Evolutionary conservation across 1,140 invertebrate genomes (phyloP), one percentile per base, ranked within the genome.

Genomic region (Achatina immaculata): DNA sequence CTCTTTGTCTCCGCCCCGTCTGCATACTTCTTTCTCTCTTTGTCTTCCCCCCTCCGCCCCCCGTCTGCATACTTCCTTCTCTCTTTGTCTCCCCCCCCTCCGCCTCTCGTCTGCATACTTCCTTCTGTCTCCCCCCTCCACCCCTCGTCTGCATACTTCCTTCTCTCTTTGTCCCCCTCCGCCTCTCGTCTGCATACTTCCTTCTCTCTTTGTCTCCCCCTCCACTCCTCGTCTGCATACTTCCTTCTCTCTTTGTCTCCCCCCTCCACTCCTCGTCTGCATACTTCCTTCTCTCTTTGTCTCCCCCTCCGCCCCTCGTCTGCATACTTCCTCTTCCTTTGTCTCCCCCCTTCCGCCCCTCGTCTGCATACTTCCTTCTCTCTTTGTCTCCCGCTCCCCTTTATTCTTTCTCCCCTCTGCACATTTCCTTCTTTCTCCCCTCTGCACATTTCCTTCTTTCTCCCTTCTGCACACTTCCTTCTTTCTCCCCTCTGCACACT

Each of bases 201-300:
- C 24, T 24, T 55, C 24, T 21, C 24, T 55, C 19, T 55, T 55
- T 21, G 16, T 55, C 19, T 55, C 24, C 19, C 24, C 24, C 19
- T 55, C 19, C 24, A 3, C 24, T 21, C 24, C 24, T 21, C 24
- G 16, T 21, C 24, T 55, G 3, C 24, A 21, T 21, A 21, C 21
- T 21, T 55, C 21, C 19, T 55, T 55, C 19, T 55, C 24, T 21
- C 24, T 55, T 24, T 24, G 3, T 55, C 24, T 21, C 24, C 19
- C 19, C 24, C 24, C 19, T 55, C 4, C 28, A 6, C 16, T 36
- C 74, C 62, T 16, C 16, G 4, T 58, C n/a, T 28, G 2, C 38
- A 28, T 76, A 38, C 38, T 16, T 62, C 11, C 62, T n/a, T 76
- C 24, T 62, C 40, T 62, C 1, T 62, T 58, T 48, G 34, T 76